These are phyloP conservation scores for Peribatodes rhomboidaria DNA, from an alignment of 2,888 invertebrate species.

Conservation along the genomic window DNA sequence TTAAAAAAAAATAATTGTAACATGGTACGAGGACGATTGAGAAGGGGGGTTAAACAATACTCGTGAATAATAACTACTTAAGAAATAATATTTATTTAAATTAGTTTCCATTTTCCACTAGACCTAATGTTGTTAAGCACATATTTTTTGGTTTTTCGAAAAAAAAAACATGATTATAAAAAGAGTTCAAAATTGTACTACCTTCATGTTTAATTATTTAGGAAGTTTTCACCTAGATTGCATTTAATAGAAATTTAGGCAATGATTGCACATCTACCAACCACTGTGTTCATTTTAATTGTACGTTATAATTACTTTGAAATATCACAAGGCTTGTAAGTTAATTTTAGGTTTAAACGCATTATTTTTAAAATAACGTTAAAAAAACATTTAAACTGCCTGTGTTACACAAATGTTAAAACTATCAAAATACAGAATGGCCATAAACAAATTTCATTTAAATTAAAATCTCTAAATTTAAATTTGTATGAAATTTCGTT, in stretches of 20 bases:
- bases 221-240: conserved; percentile 55
- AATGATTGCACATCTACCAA: conserved; percentile 68
- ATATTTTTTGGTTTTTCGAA: neutral
- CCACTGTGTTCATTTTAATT: conserved; percentile 69
- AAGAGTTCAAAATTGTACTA: neutral
- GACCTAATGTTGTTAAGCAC: no score
- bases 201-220: conserved; percentile 31
- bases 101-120: conserved; percentile 7
- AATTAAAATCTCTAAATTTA: no score
- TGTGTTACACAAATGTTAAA: neutral
- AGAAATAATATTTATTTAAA: conserved; percentile 1
- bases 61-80: conserved; percentile 12
- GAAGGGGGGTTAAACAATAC: conserved; percentile 33
- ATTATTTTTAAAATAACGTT: conserved; percentile 1
- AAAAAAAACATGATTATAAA: neutral
- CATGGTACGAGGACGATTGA: conserved; percentile 50
- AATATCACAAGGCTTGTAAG: conserved; percentile 15
- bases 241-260: conserved; percentile 68
- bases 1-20: conserved; percentile 1
- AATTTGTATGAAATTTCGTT: no score
- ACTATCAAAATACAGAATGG: no score
- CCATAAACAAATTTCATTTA: no score
- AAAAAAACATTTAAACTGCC: neutral
- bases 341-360: conserved; percentile 5
- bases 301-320: conserved; percentile 22